phyloP scores from a whole-genome alignment of 2,797 vertebrate genomes.

The Hapalemur alaotrensis region DNA sequence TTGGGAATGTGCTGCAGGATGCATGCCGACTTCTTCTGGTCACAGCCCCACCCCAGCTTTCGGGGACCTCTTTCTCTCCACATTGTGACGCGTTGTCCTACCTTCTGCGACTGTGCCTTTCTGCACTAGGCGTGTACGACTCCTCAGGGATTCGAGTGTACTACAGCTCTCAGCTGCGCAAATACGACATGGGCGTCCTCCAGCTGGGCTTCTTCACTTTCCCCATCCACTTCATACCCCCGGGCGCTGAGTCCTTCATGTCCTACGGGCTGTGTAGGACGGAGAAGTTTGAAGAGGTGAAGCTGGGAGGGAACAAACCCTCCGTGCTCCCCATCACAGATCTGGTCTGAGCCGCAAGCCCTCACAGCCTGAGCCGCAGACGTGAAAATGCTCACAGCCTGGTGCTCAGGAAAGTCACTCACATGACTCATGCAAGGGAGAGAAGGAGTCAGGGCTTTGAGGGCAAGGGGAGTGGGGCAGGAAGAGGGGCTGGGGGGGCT shows the following conservation, averaged over 20 bases:
- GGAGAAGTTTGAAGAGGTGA: slow-evolving; percentile 79
- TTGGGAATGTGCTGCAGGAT: accelerated
- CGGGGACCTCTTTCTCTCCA: background rate
- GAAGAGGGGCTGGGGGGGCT: background rate
- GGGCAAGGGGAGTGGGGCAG: background rate
- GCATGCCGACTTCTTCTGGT: background rate
- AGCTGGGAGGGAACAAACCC: background rate
- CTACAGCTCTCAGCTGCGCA: slow-evolving; percentile 62
- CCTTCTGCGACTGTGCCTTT: background rate
- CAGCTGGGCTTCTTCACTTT: slow-evolving; percentile 78
- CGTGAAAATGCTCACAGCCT: background rate
- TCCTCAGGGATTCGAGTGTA: slow-evolving; percentile 76
- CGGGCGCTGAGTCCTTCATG: slow-evolving; percentile 75
- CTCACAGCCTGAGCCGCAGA: background rate
- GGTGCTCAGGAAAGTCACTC: background rate
- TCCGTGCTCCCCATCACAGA: background rate
- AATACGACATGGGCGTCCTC: slow-evolving; percentile 75
- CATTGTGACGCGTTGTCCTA: background rate
- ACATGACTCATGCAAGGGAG: background rate
- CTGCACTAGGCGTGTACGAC: slow-evolving; percentile 60
- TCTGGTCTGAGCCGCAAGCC: background rate
- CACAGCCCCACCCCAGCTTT: background rate
- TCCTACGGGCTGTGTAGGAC: slow-evolving; percentile 80
- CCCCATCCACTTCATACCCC: slow-evolving; percentile 82
- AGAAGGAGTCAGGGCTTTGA: background rate